Evolutionary conservation across 2,888 invertebrate genomes (phyloP).

Genomic region (Dolichomitus sp.): DNA sequence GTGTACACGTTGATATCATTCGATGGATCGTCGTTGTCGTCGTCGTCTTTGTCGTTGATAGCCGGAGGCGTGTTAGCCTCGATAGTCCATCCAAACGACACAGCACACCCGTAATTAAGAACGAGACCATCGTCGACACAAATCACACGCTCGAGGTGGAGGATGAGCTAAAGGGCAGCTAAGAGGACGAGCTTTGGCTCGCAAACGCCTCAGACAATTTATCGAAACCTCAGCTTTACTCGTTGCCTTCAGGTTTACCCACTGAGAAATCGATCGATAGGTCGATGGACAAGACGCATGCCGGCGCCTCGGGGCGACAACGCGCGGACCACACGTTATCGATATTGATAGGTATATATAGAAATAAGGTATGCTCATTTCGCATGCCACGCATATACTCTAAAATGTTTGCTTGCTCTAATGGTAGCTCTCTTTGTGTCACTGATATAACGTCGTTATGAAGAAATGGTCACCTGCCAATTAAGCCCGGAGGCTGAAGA

Average conservation of each 20-base stretch:
- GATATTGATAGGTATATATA: constrained; percentile 46
- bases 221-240: constrained; percentile 25
- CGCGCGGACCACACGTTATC: constrained; percentile 46
- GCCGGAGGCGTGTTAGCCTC: constrained; percentile 39
- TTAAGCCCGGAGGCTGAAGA: not conserved
- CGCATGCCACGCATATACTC: not conserved
- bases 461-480: constrained; percentile 17
- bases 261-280: constrained; percentile 30
- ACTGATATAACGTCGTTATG: constrained; percentile 1
- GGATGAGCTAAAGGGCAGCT: constrained; percentile 56
- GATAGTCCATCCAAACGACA: constrained; percentile 26
- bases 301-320: constrained; percentile 57
- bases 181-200: constrained; percentile 38
- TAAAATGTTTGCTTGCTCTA: constrained; percentile 9
- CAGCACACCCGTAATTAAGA: constrained; percentile 55
- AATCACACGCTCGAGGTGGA: constrained; percentile 51
- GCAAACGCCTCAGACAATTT: constrained; percentile 53
- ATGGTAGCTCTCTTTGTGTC: constrained; percentile 8
- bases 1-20: constrained; percentile 17
- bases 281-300: constrained; percentile 49
- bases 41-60: constrained; percentile 32
- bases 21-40: constrained; percentile 40
- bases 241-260: constrained; percentile 16
- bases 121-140: constrained; percentile 52
- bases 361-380: constrained; percentile 23